Conservation (phyloP, 1,140 invertebrate genomes). For the Brachystomella parvula region DNA sequence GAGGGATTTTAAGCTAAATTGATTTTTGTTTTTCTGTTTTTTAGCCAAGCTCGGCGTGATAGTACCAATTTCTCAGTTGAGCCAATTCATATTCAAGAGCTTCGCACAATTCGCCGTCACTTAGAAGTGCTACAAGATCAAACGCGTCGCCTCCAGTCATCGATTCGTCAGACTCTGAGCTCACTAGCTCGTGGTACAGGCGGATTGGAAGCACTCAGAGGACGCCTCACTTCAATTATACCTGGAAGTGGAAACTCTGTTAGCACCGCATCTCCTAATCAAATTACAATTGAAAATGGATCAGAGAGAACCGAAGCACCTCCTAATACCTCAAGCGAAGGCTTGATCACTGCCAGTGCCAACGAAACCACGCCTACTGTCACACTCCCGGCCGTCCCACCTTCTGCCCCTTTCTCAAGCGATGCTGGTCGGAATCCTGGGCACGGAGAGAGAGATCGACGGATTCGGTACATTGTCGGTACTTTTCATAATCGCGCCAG, state of each 20-base stretch:
- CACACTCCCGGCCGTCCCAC: background rate
- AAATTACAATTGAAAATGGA: background rate
- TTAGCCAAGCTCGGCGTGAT: constrained; percentile 33
- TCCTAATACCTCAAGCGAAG: too few species aligned
- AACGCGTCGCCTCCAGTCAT: constrained; percentile 33
- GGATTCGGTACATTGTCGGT: too few species aligned
- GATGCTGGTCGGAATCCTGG: too few species aligned
- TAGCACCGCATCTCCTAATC: background rate
- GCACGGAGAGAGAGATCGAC: too few species aligned
- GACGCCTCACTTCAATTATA: background rate
- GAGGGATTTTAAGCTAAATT: too few species aligned
- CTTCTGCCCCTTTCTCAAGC: background rate
- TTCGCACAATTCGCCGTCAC: constrained; percentile 33
- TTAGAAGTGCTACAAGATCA: constrained; percentile 37
- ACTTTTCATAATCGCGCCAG: background rate
- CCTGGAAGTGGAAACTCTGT: background rate
- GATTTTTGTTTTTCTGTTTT: constrained; percentile 5
- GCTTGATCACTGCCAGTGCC: too few species aligned
- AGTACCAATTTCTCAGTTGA: constrained; percentile 30
- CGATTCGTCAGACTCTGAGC: constrained; percentile 32
- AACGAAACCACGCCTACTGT: background rate
- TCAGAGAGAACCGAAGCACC: too few species aligned
- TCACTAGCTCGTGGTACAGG: constrained; percentile 28
- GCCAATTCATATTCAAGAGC: constrained; percentile 33
- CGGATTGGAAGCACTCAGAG: background rate